Base-by-base conservation (phyloP, 2,797 vertebrate genomes). In the Clarias fuscus region DNA sequence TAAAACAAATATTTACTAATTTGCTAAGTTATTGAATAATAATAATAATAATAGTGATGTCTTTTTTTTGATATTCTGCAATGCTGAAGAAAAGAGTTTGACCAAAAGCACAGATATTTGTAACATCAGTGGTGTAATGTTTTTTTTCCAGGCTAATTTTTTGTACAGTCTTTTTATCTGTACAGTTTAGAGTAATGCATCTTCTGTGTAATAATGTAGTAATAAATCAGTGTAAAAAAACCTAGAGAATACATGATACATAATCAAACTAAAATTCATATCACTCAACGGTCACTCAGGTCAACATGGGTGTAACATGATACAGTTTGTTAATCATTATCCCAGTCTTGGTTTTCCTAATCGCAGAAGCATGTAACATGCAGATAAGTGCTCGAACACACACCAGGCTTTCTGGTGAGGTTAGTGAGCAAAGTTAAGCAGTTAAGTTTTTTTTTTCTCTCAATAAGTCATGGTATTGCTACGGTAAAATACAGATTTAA, bases 281-380 rank as follows among this genome's bases (percentile, higher is more conserved):
- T 24, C 30, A n/a, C 1, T 62, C 59, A 27, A 13, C n/a, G 3
- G 33, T 65, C 62, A 30, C 40, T 27, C 79, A 27, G 61, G 17
- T 18, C 40, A 67, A 20, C 62, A 53, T 53, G 59, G 5, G 24
- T 43, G 59, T 40, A 64, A 80, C 33, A 43, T 64, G 59, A 62
- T 64, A 15, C 59, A 40, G 59, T 64, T 43, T 40, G 61, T 81
- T 27, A 65, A 81, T 81, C 24, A 65, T 81, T 81, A 81, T 43
- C 10, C 48, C 24, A 43, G 37, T 81, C 61, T 18, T 64, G 78
- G 8, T 37, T 14, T 37, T 79, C 33, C 1, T 24, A n/a, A 8
- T 61, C 8, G 1, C 56, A 24, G 20, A 37, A n/a, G 33, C 10
- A 33, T 79, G 58, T 78, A 78, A 62, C 33, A 62, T 79, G 20